These are phyloP conservation scores for Myrmecobius fasciatus DNA, from an alignment of 2,113 vertebrate species.

Conservation along the genomic window DNA sequence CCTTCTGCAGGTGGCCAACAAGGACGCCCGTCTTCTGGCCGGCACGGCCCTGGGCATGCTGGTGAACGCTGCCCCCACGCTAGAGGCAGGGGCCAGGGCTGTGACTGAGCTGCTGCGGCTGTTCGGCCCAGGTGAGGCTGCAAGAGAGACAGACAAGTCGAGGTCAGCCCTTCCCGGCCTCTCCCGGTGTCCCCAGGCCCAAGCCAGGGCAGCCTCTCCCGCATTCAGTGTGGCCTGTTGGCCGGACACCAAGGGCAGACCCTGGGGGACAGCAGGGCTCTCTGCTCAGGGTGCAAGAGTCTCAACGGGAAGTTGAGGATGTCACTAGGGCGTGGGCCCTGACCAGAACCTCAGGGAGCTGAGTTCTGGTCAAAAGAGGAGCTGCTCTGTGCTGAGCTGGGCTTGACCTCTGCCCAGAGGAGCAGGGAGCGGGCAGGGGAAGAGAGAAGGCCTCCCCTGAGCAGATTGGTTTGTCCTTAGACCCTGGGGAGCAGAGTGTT, in stretches of 20 bases:
- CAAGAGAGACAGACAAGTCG: too few relatives aligned
- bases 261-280: too few relatives aligned
- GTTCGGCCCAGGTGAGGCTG: slow-evolving; percentile 67
- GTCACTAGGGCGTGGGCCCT: too few relatives aligned
- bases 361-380: too few relatives aligned
- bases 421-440: background rate
- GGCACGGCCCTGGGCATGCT: slow-evolving; percentile 90
- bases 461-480: slow-evolving; percentile 72
- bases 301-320: too few relatives aligned
- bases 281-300: background rate
- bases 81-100: slow-evolving; percentile 78
- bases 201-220: background rate
- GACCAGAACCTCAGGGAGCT: too few relatives aligned
- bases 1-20: slow-evolving; percentile 83
- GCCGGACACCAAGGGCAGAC: background rate
- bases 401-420: background rate
- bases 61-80: slow-evolving; percentile 84
- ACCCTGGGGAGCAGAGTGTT: slow-evolving; percentile 78
- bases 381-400: too few relatives aligned
- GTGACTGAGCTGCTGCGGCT: slow-evolving; percentile 84
- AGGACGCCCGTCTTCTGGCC: slow-evolving; percentile 88
- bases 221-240: too few relatives aligned
- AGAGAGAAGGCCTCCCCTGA: background rate
- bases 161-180: too few relatives aligned
- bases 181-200: too few relatives aligned